These are phyloP conservation scores for Sebastes minor DNA, from an alignment of 2,797 vertebrate species.

Conservation along the genomic window DNA sequence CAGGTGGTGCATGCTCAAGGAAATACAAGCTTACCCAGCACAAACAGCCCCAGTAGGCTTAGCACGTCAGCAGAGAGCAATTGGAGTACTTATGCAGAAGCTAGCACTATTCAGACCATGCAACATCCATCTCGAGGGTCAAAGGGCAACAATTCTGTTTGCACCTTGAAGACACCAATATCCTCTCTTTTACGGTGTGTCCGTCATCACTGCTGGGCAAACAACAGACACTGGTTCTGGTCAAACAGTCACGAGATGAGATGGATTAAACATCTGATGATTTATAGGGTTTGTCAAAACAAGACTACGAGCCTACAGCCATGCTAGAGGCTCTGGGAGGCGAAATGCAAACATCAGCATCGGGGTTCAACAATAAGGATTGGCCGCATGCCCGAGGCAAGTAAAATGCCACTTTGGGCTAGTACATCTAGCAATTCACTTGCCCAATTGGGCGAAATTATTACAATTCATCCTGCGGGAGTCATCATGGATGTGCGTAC, in stretches of 20 bases:
- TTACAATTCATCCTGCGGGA: neutral
- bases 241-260: slow-evolving; percentile 40
- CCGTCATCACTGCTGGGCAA: slow-evolving; percentile 47
- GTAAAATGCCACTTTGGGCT: too few species aligned
- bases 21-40: slow-evolving; percentile 72
- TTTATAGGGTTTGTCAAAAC: neutral
- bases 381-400: too few species aligned
- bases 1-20: slow-evolving; percentile 68
- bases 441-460: neutral
- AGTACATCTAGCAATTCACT: too few species aligned
- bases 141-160: slow-evolving; percentile 70
- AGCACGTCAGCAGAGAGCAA: slow-evolving; percentile 67
- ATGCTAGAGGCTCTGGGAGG: neutral
- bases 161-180: slow-evolving; percentile 53
- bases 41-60: slow-evolving; percentile 71
- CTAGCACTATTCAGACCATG: slow-evolving; percentile 67
- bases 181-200: slow-evolving; percentile 34
- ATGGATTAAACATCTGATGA: slow-evolving; percentile 43
- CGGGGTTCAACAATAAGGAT: too few species aligned
- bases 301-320: neutral
- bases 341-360: neutral
- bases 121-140: slow-evolving; percentile 65
- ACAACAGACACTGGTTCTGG: slow-evolving; percentile 25
- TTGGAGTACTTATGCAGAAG: slow-evolving; percentile 64
- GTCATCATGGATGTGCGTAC: neutral